These are phyloP conservation scores for Shargacucullia verbasci DNA, from an alignment of 2,888 invertebrate species.

Conservation along the genomic window DNA sequence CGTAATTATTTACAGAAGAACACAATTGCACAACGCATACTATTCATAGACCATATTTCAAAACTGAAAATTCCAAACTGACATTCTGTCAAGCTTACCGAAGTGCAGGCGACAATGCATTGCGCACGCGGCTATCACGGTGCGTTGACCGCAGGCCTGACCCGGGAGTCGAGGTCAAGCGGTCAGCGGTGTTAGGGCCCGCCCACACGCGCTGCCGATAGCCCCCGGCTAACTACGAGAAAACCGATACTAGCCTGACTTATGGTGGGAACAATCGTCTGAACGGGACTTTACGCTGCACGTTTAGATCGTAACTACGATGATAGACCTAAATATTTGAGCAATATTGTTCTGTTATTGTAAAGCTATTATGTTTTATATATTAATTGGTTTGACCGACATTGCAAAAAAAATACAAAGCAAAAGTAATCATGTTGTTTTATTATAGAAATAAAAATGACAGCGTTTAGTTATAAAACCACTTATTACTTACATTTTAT, in stretches of 20 bases:
- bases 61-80: slow-evolving; percentile 64
- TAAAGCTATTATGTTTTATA: slow-evolving; percentile 10
- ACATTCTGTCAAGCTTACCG: slow-evolving; percentile 66
- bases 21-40: not conserved
- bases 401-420: slow-evolving; percentile 1
- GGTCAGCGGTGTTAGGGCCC: slow-evolving; percentile 78
- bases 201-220: slow-evolving; percentile 68
- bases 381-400: not conserved
- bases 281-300: slow-evolving; percentile 59
- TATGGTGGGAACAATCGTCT: slow-evolving; percentile 55
- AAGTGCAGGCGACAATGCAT: slow-evolving; percentile 75
- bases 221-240: slow-evolving; percentile 59
- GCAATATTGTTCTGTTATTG: slow-evolving; percentile 32
- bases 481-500: slow-evolving; percentile 6
- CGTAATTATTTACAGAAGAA: not conserved
- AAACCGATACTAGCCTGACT: slow-evolving; percentile 47
- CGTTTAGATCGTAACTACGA: slow-evolving; percentile 44
- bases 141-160: slow-evolving; percentile 80
- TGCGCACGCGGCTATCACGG: slow-evolving; percentile 62
- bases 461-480: too few relatives aligned
- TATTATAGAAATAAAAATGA: too few relatives aligned
- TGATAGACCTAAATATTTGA: slow-evolving; percentile 36
- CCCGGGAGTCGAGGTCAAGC: slow-evolving; percentile 83
- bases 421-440: too few relatives aligned
- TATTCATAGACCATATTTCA: slow-evolving; percentile 42